phyloP scores from a whole-genome alignment of 2,797 vertebrate species.

The Coregonus ussuriensis region DNA sequence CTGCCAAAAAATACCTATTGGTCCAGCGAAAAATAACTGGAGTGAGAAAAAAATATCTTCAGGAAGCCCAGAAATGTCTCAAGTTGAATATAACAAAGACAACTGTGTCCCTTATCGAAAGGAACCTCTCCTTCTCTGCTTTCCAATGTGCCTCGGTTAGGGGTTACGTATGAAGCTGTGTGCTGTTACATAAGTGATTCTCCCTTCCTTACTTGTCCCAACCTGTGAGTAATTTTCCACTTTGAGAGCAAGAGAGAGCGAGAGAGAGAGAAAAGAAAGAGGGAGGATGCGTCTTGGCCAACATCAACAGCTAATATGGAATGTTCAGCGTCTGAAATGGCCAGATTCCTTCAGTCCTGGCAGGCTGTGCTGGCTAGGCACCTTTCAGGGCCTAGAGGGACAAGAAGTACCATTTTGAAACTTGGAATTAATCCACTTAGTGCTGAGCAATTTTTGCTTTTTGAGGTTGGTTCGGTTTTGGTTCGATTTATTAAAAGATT shows the following conservation, averaged over 20 bases:
- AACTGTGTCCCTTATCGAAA: not conserved
- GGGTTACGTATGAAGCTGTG: not conserved
- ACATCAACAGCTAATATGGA: conserved; percentile 47
- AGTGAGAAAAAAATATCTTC: not conserved
- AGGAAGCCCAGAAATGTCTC: not conserved
- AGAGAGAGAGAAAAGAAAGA: not conserved
- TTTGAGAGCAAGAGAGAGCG: conserved; percentile 5
- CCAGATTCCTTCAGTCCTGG: conserved; percentile 11
- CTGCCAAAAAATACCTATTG: not conserved
- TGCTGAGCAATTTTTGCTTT: too few relatives aligned
- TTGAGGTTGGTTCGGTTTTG: too few relatives aligned
- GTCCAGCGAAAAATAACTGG: not conserved
- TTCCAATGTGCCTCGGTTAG: conserved; percentile 5
- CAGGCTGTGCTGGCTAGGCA: conserved; percentile 13
- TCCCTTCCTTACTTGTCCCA: conserved; percentile 45
- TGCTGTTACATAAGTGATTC: conserved; percentile 43
- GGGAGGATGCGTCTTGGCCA: conserved; percentile 27
- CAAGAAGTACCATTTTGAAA: not conserved
- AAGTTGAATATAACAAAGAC: not conserved
- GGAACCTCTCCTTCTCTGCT: conserved; percentile 13
- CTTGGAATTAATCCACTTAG: not conserved
- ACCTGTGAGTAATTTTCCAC: conserved; percentile 56
- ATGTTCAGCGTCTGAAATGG: conserved; percentile 49
- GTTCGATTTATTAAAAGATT: too few relatives aligned
- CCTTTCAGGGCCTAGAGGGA: conserved; percentile 1